Base-by-base conservation (phyloP, 2,113 vertebrate species). In the Choloepus hoffmanni region DNA sequence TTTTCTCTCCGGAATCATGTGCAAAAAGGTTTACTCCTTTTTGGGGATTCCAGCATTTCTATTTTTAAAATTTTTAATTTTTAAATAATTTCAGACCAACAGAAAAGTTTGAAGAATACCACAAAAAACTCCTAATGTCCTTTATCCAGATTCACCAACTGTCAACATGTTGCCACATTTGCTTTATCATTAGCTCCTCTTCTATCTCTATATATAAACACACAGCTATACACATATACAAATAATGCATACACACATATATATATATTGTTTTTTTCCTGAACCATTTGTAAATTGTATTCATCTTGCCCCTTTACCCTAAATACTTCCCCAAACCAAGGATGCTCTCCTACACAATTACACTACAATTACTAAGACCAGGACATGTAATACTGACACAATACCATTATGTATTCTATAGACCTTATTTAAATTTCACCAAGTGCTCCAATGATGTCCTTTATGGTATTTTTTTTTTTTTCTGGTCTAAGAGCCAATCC, bases 41-140 rank as follows among this genome's bases (percentile, higher is more conserved):
- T 53, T 15, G 36, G 43, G 23, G 40, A 93, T 77, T 45, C 11
- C 3, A 85, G 62, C 21, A 68, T 92, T 86, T 67, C 7, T 28
- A 67, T 30, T 63, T 95, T 18, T 62, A 86, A 12, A 74, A 23
- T 50, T 79, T 33, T 2, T 26, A 43, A n/a, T n/a, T 83, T 90
- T 91, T n/a, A 93, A 93, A 67, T 78, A 62, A 90, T 86, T 70
- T 82, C 28, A 62, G 82, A 90, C 67, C 33, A 40, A 90, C 11
- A 79, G 63, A 85, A 79, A 70, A 85, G 62, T 40, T 82, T 28
- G 15, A 83, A 73, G 28, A 28, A 43, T 19, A 65, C 85, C 60
- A 63, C 24, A 18, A 36, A 48, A 78, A 79, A 58, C 36, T 50
- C 26, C 40, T 68, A 50, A 92, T 70, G 43, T 43, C 30, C 50